These are phyloP conservation scores for Plectropomus leopardus DNA, from an alignment of 2,113 vertebrate genomes.

Conservation along the genomic window DNA sequence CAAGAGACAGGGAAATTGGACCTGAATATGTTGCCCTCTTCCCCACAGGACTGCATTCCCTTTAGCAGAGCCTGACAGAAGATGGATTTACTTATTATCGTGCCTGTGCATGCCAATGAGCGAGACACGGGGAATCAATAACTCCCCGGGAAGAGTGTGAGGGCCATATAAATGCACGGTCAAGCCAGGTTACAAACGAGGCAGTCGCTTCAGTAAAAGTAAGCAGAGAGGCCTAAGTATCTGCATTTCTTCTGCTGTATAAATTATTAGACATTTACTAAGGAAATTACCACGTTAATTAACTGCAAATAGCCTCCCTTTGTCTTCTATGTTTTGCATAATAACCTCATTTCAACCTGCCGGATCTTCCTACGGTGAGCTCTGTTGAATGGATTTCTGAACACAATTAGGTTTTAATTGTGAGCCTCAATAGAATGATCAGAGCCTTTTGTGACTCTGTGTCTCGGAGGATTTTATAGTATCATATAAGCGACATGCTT, in stretches of 20 bases:
- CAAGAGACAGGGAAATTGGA: conserved; percentile 51
- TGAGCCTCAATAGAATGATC: conserved; percentile 32
- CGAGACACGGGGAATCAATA: conserved; percentile 56
- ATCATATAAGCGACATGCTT: not conserved
- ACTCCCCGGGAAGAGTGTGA: conserved; percentile 30
- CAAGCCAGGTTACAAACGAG: conserved; percentile 15
- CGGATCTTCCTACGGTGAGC: conserved; percentile 36
- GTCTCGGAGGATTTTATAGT: conserved; percentile 11
- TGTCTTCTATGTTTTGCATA: conserved; percentile 70
- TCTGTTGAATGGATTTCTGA: conserved; percentile 34
- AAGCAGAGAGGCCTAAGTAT: conserved; percentile 3
- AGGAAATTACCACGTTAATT: conserved; percentile 71
- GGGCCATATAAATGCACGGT: conserved; percentile 35
- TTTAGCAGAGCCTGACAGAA: conserved; percentile 42
- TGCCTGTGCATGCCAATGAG: conserved; percentile 59
- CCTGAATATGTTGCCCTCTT: conserved; percentile 26
- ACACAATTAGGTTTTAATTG: conserved; percentile 60
- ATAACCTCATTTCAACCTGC: conserved; percentile 66
- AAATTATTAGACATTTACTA: conserved; percentile 56
- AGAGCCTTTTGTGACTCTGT: conserved; percentile 34
- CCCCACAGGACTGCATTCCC: conserved; percentile 25
- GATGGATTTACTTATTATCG: conserved; percentile 69
- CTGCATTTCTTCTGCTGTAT: conserved; percentile 17
- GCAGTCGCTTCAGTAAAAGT: not conserved
- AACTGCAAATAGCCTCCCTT: conserved; percentile 65